phyloP scores from a whole-genome alignment of 2,888 invertebrate genomes.

The Phytoseiulus persimilis region DNA sequence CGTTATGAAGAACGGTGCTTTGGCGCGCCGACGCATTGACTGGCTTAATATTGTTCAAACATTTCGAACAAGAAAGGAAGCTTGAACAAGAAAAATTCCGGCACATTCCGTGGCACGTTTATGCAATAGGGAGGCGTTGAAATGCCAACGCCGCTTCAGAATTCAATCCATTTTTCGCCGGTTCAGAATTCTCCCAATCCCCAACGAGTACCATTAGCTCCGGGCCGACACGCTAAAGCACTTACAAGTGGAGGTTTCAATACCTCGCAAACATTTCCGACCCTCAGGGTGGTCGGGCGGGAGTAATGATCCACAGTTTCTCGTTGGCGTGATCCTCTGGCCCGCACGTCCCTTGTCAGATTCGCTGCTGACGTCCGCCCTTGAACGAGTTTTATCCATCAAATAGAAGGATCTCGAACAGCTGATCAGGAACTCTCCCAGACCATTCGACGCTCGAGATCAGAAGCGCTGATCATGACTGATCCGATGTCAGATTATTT shows the following conservation, averaged over 20 bases:
- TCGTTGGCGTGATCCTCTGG: no score
- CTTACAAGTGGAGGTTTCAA: background rate
- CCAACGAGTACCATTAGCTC: background rate
- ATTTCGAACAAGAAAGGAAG: background rate
- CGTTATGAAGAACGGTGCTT: background rate
- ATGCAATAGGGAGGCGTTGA: background rate
- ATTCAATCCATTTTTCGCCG: background rate
- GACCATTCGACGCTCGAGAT: no score
- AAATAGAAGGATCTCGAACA: no score
- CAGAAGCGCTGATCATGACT: no score
- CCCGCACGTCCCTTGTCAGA: no score
- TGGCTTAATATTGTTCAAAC: background rate
- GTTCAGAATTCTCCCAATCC: background rate
- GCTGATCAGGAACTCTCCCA: no score
- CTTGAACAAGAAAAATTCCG: background rate
- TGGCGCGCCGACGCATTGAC: background rate
- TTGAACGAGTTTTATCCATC: no score
- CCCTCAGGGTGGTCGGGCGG: no score
- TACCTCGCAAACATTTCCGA: background rate
- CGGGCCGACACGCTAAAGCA: background rate
- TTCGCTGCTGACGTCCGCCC: no score
- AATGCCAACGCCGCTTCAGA: background rate
- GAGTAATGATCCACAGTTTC: no score
- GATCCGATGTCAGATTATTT: no score
- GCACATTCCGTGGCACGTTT: background rate